Conservation (phyloP, 1,140 invertebrate genomes). For the Xylocopa sonorina region DNA sequence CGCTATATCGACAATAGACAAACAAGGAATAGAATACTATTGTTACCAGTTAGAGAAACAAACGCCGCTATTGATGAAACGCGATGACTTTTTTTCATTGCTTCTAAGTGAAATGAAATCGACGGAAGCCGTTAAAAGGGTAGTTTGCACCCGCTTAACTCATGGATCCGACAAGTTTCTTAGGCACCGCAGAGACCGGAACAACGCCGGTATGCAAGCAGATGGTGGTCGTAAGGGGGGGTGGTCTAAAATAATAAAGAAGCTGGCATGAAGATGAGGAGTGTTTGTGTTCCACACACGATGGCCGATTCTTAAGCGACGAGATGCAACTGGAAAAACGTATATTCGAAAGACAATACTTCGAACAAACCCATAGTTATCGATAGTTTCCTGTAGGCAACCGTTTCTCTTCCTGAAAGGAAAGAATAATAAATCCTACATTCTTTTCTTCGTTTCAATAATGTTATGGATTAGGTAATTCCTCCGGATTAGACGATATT, state of each 20-base stretch:
- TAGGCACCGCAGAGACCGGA: constrained; percentile 55
- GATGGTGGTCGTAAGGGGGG: constrained; percentile 70
- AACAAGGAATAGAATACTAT: too few species aligned
- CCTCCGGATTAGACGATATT: too few species aligned
- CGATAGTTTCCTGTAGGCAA: constrained; percentile 15
- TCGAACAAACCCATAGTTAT: constrained; percentile 23
- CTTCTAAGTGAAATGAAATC: constrained; percentile 21
- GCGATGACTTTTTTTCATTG: not conserved
- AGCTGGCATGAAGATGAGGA: constrained; percentile 58
- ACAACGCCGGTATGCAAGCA: constrained; percentile 70
- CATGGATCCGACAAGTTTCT: constrained; percentile 50
- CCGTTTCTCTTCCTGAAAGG: not conserved
- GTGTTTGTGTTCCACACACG: constrained; percentile 75
- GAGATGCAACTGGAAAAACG: constrained; percentile 68
- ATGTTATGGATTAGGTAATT: too few species aligned
- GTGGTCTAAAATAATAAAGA: constrained; percentile 78
- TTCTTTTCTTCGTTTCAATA: not conserved
- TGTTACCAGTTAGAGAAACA: constrained; percentile 1
- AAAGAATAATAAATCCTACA: not conserved
- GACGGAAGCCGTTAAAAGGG: constrained; percentile 19
- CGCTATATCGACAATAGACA: not conserved
- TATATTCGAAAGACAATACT: constrained; percentile 54
- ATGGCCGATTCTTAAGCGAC: constrained; percentile 70
- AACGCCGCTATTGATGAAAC: not conserved
- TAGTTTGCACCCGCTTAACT: constrained; percentile 62